Evolutionary conservation across 2,113 vertebrate genomes (phyloP).

Genomic region (Marmota monax): DNA sequence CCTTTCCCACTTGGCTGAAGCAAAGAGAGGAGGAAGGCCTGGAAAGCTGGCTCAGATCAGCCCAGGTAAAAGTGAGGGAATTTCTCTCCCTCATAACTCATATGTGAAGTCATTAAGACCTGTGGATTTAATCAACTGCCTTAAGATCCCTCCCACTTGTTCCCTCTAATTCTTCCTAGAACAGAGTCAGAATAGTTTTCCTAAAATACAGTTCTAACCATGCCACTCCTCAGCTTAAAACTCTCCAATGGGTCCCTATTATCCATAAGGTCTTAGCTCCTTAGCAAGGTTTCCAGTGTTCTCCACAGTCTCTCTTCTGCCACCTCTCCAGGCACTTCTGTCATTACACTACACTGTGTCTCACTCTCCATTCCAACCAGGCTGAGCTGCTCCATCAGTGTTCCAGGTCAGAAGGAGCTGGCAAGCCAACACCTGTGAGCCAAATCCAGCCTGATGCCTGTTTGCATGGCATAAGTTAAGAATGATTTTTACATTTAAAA

Average conservation of each 20-base stretch:
- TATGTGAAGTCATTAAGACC: neutral
- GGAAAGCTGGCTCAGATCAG: neutral
- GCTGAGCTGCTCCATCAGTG: neutral
- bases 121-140: neutral
- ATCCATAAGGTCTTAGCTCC: neutral
- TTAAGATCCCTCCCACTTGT: neutral
- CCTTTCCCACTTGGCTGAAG: neutral
- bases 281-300: slow-evolving; percentile 1
- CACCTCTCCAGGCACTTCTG: neutral
- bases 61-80: neutral
- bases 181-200: neutral
- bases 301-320: neutral
- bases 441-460: neutral
- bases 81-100: neutral
- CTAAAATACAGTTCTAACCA: slow-evolving; percentile 9
- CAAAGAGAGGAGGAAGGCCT: neutral
- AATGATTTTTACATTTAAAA: slow-evolving; percentile 19
- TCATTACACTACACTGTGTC: neutral
- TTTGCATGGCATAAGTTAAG: neutral
- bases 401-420: neutral
- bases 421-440: neutral
- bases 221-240: neutral
- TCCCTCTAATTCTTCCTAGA: neutral
- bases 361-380: neutral
- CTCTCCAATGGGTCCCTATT: neutral